Evolutionary conservation across 1,140 invertebrate species (phyloP), one percentile per base, ranked within the genome.

Genomic region (Hylaeus volcanicus): DNA sequence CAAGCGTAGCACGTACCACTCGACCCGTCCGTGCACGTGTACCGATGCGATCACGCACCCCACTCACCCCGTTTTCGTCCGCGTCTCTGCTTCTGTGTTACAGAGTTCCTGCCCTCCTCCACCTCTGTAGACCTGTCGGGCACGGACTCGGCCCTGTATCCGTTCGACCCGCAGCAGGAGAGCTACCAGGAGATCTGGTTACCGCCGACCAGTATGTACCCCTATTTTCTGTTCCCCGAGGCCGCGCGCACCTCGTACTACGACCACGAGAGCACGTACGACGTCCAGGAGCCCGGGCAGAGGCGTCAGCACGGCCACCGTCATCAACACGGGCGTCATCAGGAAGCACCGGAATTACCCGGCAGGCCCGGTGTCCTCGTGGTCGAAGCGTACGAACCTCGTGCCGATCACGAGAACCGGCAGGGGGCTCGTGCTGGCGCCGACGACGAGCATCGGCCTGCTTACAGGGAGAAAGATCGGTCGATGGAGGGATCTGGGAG

Each of bases 71-170:
- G 82, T 88, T 88, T 81, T 88, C 91, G 90, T 89, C 85, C 89
- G 88, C 89, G 88, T 88, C 88, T 92, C 88, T 93, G 89, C 89
- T 93, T 93, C 89, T 94, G 93, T 94, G 93, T 94, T 94, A 94
- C 94, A 95, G 94, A 94, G 92, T 90, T 92, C 91, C 92, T 93
- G 90, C 93, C 94, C 90, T 90, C 91, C 63, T 91, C 89, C 90
- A 92, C 91, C 91, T 91, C 92, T 88, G 87, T 94, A 91, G 94
- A 94, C 88, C 92, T 94, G 88, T 93, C 94, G 87, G 94, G 93
- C 90, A 94, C 94, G 88, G 94, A 94, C 84, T 94, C 94, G 86
- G 94, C 94, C 92, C 92, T 94, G 84, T 93, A 94, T 92, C 92
- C 93, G 74, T 93, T 93, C 91, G 93, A 94, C 89, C 91, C 93